Percentiles rank a stretch among this genome's conserved stretches.
Conservation (phyloP, 2,888 invertebrate genomes). For the Amphimallon solstitiale region DNA sequence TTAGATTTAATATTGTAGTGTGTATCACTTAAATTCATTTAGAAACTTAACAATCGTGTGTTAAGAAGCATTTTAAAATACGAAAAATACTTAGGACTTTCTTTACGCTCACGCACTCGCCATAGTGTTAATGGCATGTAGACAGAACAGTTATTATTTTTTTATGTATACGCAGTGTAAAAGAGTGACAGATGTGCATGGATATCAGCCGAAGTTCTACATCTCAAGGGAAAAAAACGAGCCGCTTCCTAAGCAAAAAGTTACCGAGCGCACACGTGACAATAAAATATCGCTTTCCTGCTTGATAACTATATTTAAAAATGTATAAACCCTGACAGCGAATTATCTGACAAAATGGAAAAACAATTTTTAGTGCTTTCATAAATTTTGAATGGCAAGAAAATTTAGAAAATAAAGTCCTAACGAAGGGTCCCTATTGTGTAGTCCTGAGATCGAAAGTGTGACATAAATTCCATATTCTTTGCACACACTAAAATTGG, state of each 20-base stretch:
- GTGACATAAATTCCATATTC: no score
- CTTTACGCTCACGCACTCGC: neutral
- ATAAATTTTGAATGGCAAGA: no score
- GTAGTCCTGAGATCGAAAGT: no score
- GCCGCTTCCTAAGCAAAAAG: constrained; percentile 35
- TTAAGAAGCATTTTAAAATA: no score
- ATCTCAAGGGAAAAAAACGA: constrained; percentile 24
- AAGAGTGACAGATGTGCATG: constrained; percentile 28
- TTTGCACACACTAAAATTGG: no score
- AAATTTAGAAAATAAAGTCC: no score
- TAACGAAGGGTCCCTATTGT: no score
- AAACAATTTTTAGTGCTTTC: no score
- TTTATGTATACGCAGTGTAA: constrained; percentile 11
- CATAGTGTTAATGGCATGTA: constrained; percentile 6
- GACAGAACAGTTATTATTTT: constrained; percentile 25
- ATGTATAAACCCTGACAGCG: neutral
- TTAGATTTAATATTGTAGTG: no score
- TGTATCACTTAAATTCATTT: no score
- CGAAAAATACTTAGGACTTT: no score
- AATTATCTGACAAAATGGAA: neutral
- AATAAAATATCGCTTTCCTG: constrained; percentile 18
- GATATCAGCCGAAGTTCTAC: constrained; percentile 20
- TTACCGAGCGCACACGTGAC: constrained; percentile 31
- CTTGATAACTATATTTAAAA: constrained; percentile 19
- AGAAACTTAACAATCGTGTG: no score